These are phyloP conservation scores for Andrena minutula DNA, from an alignment of 2,888 invertebrate genomes.

Conservation along the genomic window DNA sequence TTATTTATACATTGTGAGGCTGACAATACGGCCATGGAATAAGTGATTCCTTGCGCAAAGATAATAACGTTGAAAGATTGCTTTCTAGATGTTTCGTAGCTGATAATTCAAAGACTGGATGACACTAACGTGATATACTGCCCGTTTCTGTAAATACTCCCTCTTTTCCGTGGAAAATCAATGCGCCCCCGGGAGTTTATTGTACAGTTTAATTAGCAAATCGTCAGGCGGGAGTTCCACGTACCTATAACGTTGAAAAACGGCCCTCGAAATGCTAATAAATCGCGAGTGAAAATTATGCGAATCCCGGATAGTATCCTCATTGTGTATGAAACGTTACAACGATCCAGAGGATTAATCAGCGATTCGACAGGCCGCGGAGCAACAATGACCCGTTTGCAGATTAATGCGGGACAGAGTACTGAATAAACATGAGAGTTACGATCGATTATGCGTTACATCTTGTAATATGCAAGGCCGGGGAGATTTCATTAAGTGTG, in stretches of 20 bases:
- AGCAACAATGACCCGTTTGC: neutral
- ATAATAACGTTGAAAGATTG: conserved; percentile 18
- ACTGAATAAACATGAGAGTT: neutral
- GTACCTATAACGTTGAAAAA: neutral
- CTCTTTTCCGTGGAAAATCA: neutral
- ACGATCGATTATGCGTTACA: neutral
- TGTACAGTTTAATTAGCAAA: neutral
- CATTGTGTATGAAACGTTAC: too few species aligned
- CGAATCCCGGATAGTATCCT: too few species aligned
- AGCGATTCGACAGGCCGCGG: neutral
- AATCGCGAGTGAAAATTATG: neutral
- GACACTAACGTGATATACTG: neutral
- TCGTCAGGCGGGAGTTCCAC: neutral
- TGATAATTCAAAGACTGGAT: conserved; percentile 11
- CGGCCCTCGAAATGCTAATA: neutral
- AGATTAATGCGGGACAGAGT: too few species aligned
- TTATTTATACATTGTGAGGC: conserved; percentile 17
- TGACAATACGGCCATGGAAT: conserved; percentile 9
- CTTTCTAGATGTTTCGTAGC: conserved; percentile 18
- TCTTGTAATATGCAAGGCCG: neutral
- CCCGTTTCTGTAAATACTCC: neutral
- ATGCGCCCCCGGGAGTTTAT: conserved; percentile 17
- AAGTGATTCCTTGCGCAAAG: conserved; percentile 17
- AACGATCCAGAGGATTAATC: too few species aligned
- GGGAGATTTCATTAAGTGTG: neutral